Evolutionary conservation across 2,888 invertebrate species (phyloP), one percentile per base, ranked within the genome.

Genomic region (Nebria brevicollis): DNA sequence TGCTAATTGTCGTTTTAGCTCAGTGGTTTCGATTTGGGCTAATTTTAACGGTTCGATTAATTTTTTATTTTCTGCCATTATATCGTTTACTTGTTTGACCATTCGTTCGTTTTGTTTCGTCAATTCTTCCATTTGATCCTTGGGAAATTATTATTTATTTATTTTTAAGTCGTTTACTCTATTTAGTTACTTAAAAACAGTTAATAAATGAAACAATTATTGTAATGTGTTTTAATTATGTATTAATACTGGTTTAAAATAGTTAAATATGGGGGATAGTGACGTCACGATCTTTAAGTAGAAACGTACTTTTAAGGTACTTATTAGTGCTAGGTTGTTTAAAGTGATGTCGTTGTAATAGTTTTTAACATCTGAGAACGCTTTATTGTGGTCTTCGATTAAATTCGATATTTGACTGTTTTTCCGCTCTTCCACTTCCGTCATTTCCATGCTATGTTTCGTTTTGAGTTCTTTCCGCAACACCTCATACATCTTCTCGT

Each of bases 341-440:
- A 97, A 90, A 0, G 97, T 97, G 77, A 98, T 97, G 86, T 98
- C 97, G 86, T 97, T 97, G 87, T 98, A 98, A 89, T 98, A 98
- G 88, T 95, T 96, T 88, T 97, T 98, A 90, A 98, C 94, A 87
- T 98, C 96, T 70, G 93, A 92, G 87, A 97, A 96, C 0, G 96
- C 94, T 85, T 93, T 93, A 83, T 97, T 96, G 86, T 98, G 97
- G 86, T 95, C 93, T 64, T 92, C 91, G 83, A 96, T 95, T 82
- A 98, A 89, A 66, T 94, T 94, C 10, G 94, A 92, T 4, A 98
- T 93, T 87, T 97, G 97, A 76, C 93, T 93, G 88, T 97, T 97
- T 89, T 98, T 98, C 68, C 97, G 92, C 86, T 97, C 97, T 87
- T 97, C 97, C 8, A 97, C 94, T 89, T 98, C 96, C 75, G 95